phyloP scores from a whole-genome alignment of 2,888 invertebrate genomes.

The Aethes cnicana region DNA sequence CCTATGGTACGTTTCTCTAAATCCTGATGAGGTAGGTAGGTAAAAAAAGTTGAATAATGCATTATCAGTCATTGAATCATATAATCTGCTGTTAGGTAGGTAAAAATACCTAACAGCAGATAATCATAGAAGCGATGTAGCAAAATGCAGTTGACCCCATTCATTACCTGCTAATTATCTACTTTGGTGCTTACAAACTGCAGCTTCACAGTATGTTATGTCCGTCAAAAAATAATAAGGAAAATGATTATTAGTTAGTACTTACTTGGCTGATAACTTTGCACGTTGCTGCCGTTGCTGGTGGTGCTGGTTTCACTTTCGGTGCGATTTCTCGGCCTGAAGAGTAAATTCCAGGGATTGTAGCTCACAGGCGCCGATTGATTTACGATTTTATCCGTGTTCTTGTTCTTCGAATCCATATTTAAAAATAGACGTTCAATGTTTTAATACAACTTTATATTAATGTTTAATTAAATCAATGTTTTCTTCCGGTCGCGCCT shows the following conservation, averaged over 20 bases:
- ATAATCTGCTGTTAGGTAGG: no score
- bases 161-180: no score
- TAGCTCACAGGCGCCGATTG: constrained; percentile 51
- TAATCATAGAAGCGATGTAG: no score
- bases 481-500: constrained; percentile 49
- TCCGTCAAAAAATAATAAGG: no score
- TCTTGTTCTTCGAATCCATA: constrained; percentile 67
- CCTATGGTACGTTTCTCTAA: background rate
- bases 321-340: constrained; percentile 63
- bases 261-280: constrained; percentile 63
- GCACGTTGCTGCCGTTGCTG: constrained; percentile 59
- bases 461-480: constrained; percentile 32
- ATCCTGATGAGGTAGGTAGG: no score
- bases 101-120: no score
- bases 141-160: no score
- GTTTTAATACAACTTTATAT: background rate
- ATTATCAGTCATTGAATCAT: no score
- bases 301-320: constrained; percentile 72
- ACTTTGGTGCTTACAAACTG: no score
- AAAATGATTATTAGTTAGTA: no score
- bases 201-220: no score
- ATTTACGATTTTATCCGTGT: constrained; percentile 49
- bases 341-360: constrained; percentile 73
- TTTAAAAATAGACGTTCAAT: constrained; percentile 29
- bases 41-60: no score